Base-by-base conservation (phyloP, 2,113 vertebrate species). In the Lota lota region DNA sequence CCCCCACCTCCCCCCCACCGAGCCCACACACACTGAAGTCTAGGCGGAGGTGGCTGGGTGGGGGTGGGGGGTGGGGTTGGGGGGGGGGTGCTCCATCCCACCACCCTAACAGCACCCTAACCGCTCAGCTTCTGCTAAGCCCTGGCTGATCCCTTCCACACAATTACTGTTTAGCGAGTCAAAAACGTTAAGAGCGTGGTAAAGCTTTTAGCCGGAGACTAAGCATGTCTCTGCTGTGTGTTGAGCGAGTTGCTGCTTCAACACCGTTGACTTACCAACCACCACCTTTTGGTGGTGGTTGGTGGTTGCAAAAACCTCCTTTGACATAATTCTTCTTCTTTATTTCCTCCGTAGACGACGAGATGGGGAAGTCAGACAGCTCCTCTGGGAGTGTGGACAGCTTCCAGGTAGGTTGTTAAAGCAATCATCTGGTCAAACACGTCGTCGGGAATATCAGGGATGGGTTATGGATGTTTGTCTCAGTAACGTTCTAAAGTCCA, bases 331-430 rank as follows among this genome's bases (percentile, higher is more conserved):
- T 61, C 22, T 33, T 60, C 28, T 56, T 69, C 54, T 40, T 33
- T 61, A 18, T 8, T 17, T 60, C 40, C 56, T 21, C 18, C 69
- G 33, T 73, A 98, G 97, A 98, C 90, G 97, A 98, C 85, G 97
- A 99, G 78, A 92, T 94, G 85, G 93, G 91, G 80, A 99, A 94
- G 83, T 87, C 94, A 71, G 97, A 99, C 88, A 94, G 92, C 72
- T 95, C 94, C 33, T 93, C 94, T 77, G 94, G 94, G 63, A 91
- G 93, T 83, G 92, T 96, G 89, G 97, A 99, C 81, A 98, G 93
- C 90, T 97, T 96, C 91, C 94, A 93, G 91, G 92, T 93, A 76
- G 79, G 40, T 95, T 92, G 92, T 85, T 64, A 10, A 4, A 33
- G 7, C 28, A 0, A 6, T 33, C 28, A 2, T 33, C 28, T 33